These are phyloP conservation scores for Aphodius granarius DNA, from an alignment of 2,888 invertebrate genomes.

Conservation along the genomic window DNA sequence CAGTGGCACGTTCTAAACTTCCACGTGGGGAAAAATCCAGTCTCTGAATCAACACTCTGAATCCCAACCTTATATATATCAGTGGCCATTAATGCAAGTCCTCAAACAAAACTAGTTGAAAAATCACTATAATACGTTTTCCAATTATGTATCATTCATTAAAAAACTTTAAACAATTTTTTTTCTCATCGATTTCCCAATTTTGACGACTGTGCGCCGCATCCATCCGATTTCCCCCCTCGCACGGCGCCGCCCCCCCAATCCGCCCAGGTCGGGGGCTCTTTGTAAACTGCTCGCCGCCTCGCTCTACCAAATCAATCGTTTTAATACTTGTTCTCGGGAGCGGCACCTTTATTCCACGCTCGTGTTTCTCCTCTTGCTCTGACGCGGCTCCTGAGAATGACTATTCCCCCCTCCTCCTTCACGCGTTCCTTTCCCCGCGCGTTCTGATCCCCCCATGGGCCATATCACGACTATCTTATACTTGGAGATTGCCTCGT, in stretches of 20 bases:
- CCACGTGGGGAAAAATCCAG: no score
- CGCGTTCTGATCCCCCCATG: neutral
- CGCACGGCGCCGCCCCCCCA: neutral
- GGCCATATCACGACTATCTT: neutral
- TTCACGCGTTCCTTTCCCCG: neutral
- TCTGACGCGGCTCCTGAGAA: neutral
- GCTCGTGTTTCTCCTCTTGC: neutral
- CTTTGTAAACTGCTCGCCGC: slow-evolving; percentile 9
- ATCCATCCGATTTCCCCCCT: neutral
- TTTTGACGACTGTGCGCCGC: no score
- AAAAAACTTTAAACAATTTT: no score
- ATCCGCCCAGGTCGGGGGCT: neutral
- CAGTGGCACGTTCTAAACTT: no score
- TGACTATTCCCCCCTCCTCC: neutral
- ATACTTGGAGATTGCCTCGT: neutral
- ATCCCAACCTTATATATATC: no score
- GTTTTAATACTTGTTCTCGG: slow-evolving; percentile 13
- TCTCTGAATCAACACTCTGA: no score
- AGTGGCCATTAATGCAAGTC: no score
- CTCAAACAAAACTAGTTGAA: no score
- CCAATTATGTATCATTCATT: no score
- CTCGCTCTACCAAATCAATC: slow-evolving; percentile 11
- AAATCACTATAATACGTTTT: no score
- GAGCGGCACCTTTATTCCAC: slow-evolving; percentile 7
- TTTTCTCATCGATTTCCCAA: no score